Percentiles rank a stretch among this genome's conserved stretches.
Conservation (phyloP, 2,888 invertebrate genomes). For the Nomada hirtipes region DNA sequence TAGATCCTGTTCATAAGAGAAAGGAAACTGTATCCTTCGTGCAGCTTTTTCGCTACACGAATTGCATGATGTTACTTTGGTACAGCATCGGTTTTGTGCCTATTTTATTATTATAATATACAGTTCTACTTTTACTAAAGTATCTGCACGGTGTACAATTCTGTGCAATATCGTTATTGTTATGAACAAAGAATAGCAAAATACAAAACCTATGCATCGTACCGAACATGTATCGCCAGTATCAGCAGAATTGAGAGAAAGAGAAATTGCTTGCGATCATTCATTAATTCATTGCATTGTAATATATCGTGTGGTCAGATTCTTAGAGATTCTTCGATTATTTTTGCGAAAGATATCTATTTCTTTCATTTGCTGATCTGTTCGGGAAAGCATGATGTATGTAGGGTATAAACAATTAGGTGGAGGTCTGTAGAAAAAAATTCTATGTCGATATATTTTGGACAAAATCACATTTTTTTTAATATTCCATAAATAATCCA, state of each 20-base stretch:
- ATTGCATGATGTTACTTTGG: conserved; percentile 18
- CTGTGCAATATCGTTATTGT: neutral
- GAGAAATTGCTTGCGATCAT: conserved; percentile 37
- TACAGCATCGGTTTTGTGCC: conserved; percentile 26
- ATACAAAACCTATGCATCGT: conserved; percentile 32
- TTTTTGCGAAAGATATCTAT: conserved; percentile 25
- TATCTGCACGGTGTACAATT: no score
- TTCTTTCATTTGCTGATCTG: conserved; percentile 37
- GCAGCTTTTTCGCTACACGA: neutral
- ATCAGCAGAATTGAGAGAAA: conserved; percentile 20
- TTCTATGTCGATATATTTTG: conserved; percentile 37
- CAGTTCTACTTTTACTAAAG: neutral
- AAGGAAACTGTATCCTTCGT: conserved; percentile 1
- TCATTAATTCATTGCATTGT: neutral
- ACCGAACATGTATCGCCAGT: conserved; percentile 36
- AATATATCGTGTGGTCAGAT: neutral
- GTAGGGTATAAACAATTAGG: conserved; percentile 33
- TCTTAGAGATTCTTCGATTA: neutral
- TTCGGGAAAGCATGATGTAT: conserved; percentile 31
- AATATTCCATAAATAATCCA: no score
- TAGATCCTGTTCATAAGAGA: conserved; percentile 8
- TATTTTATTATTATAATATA: neutral
- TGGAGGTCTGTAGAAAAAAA: conserved; percentile 34
- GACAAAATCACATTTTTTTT: neutral
- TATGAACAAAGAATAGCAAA: neutral